Percentiles rank a stretch among this genome's conserved stretches.
phyloP scores from a whole-genome alignment of 2,888 invertebrate genomes.

The Eurytoma adleriae region DNA sequence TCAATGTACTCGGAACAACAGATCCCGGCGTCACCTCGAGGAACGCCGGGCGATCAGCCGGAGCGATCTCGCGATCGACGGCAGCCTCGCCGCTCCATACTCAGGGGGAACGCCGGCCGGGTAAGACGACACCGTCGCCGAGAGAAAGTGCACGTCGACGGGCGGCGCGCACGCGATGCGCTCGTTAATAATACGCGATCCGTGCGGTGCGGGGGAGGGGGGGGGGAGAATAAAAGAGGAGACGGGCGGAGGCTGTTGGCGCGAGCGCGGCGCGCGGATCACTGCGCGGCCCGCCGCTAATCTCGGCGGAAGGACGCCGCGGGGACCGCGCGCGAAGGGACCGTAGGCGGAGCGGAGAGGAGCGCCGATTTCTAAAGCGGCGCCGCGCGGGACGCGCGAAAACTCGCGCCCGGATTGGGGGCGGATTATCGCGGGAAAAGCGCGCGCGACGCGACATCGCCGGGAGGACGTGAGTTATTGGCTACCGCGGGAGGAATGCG shows the following conservation, averaged over 20 bases:
- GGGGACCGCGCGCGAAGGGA: not conserved
- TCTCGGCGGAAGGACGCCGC: conserved; percentile 11
- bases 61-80: not conserved
- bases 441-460: too few relatives aligned
- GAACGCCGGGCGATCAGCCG: not conserved
- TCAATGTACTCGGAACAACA: not conserved
- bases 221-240: not conserved
- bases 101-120: not conserved
- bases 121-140: conserved; percentile 16
- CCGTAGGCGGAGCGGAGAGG: not conserved
- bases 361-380: conserved; percentile 42
- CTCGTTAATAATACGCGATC: too few relatives aligned
- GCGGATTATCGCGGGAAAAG: not conserved
- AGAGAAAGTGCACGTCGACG: not conserved
- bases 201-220: too few relatives aligned
- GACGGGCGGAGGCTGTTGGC: not conserved
- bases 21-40: not conserved
- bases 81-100: not conserved
- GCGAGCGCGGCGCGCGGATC: conserved; percentile 35
- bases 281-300: conserved; percentile 45
- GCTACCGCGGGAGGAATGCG: too few relatives aligned
- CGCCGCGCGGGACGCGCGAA: conserved; percentile 12
- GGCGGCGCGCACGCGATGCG: not conserved
- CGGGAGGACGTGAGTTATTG: too few relatives aligned
- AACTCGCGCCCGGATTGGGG: conserved; percentile 19